phyloP scores from a whole-genome alignment of 2,797 vertebrate species.

The Aythya fuligula region DNA sequence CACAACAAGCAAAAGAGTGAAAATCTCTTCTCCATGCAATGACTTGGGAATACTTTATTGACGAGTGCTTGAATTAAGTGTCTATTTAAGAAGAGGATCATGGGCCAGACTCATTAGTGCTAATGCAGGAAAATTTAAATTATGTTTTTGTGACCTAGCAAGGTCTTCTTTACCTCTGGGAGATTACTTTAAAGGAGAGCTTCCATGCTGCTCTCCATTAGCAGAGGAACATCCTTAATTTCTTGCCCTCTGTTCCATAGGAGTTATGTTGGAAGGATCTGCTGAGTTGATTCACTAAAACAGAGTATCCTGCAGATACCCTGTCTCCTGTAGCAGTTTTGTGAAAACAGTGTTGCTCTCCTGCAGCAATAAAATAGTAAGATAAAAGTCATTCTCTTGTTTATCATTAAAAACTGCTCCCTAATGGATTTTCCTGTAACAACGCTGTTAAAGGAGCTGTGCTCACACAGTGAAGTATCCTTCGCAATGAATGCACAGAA shows the following conservation, averaged over 20 bases:
- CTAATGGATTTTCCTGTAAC: background rate
- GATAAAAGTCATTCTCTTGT: background rate
- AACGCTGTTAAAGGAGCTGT: background rate
- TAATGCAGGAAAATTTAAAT: conserved; percentile 52
- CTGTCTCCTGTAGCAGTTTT: background rate
- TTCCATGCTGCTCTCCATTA: conserved; percentile 8
- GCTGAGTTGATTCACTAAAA: background rate
- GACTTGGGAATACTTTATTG: conserved; percentile 40
- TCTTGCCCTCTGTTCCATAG: background rate
- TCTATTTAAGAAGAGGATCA: conserved; percentile 15
- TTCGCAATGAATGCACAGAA: background rate
- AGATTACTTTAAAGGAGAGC: conserved; percentile 12
- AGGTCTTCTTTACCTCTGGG: conserved; percentile 33
- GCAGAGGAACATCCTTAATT: conserved; percentile 21
- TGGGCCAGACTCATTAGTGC: conserved; percentile 52
- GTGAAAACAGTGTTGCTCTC: background rate
- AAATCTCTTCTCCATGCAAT: background rate
- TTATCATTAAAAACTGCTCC: background rate
- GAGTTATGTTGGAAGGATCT: background rate
- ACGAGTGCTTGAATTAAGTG: conserved; percentile 39
- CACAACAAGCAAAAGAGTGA: accelerated
- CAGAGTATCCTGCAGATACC: background rate
- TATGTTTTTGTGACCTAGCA: conserved; percentile 24
- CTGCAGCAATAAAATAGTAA: background rate
- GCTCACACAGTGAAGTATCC: background rate